A percentile compares a stretch with the other conserved stretches of the same genome.
phyloP scores from a whole-genome alignment of 2,113 vertebrate species.

The Mohoua ochrocephala region DNA sequence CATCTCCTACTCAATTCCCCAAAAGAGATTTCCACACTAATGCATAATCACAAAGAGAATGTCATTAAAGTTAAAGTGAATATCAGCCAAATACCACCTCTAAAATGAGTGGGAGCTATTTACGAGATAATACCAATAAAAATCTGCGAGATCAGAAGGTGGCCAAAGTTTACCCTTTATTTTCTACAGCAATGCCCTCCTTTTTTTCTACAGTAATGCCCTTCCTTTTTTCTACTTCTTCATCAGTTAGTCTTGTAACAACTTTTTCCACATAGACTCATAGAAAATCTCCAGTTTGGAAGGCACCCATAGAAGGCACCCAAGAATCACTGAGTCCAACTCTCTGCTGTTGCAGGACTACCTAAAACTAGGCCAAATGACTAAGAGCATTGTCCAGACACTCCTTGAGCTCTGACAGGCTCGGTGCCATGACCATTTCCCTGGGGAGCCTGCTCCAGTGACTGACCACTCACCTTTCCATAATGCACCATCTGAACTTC shows the following conservation, averaged over 20 bases:
- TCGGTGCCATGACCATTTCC: background rate
- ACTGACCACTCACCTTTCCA: background rate
- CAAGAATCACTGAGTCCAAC: background rate
- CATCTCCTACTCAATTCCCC: background rate
- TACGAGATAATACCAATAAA: background rate
- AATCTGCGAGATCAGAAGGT: background rate
- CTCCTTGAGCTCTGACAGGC: background rate
- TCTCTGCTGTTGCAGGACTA: background rate
- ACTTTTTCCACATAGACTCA: background rate
- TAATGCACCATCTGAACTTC: background rate
- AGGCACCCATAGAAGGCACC: background rate
- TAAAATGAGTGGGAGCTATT: background rate
- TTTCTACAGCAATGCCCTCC: background rate
- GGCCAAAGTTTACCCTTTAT: background rate
- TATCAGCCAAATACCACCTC: background rate
- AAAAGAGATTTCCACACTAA: background rate
- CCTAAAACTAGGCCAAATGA: background rate
- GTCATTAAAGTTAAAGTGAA: slow-evolving; percentile 30
- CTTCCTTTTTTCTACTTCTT: background rate
- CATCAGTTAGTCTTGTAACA: background rate
- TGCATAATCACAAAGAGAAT: slow-evolving; percentile 35
- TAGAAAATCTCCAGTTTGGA: background rate
- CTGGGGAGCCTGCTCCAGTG: background rate
- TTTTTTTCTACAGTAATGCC: background rate
- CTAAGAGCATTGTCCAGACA: fast-evolving